Percentiles rank a stretch among this genome's conserved stretches.
Conservation (phyloP, 2,888 invertebrate species). For the Lysandra coridon region DNA sequence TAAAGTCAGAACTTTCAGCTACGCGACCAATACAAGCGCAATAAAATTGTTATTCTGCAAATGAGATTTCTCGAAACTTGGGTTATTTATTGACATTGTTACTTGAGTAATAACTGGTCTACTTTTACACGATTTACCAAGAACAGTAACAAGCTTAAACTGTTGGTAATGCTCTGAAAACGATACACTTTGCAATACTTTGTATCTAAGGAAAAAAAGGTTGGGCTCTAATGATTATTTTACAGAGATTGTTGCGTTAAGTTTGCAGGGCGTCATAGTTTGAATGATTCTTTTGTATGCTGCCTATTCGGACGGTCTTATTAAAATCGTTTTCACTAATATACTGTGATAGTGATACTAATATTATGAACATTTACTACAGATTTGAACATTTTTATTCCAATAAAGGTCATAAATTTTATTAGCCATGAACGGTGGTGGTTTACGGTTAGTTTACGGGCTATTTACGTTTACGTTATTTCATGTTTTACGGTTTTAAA, state of each 20-base stretch:
- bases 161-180: too few species aligned
- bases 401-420: conserved; percentile 29
- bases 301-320: too few species aligned
- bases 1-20: not conserved
- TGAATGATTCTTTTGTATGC: too few species aligned
- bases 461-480: not conserved
- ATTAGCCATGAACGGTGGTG: conserved; percentile 18
- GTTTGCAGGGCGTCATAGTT: too few species aligned
- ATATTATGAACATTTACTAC: not conserved
- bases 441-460: conserved; percentile 3
- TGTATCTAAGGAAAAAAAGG: too few species aligned
- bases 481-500: not conserved
- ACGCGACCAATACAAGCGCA: not conserved
- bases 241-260: too few species aligned
- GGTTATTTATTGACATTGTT: conserved; percentile 20
- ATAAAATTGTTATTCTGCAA: conserved; percentile 28
- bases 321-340: too few species aligned
- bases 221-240: too few species aligned
- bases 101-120: not conserved
- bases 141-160: not conserved
- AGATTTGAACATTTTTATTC: conserved; percentile 28
- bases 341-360: too few species aligned
- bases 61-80: conserved; percentile 27
- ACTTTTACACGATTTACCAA: not conserved
- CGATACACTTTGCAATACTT: too few species aligned